Conservation (phyloP, 2,113 vertebrate genomes). For the Lagopus leucura region DNA sequence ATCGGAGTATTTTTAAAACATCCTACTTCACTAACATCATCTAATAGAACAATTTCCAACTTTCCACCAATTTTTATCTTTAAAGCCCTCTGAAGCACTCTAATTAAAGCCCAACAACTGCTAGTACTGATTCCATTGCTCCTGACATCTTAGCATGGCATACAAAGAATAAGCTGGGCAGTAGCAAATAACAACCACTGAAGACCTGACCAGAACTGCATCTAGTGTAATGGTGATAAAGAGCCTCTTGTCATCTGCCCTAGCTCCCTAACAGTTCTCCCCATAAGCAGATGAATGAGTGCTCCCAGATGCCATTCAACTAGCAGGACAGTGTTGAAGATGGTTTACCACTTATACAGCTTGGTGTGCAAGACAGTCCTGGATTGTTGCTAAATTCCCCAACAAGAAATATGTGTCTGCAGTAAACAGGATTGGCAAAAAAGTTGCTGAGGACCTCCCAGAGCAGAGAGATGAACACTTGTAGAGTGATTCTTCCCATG, state of each 20-base stretch:
- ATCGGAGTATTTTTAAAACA: background rate
- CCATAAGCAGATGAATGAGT: background rate
- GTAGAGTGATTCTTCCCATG: background rate
- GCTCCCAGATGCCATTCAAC: background rate
- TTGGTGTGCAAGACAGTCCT: background rate
- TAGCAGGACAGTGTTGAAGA: background rate
- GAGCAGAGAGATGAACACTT: background rate
- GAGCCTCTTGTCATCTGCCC: background rate
- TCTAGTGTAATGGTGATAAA: background rate
- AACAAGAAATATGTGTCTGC: background rate
- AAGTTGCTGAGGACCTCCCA: background rate
- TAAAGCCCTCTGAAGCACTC: background rate
- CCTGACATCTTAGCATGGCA: background rate
- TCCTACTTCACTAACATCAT: background rate
- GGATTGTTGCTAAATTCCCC: background rate
- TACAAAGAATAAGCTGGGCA: background rate
- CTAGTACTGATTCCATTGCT: background rate
- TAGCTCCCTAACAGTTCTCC: background rate
- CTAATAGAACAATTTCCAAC: background rate
- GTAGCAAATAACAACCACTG: background rate
- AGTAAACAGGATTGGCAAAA: background rate
- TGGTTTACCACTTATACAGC: background rate
- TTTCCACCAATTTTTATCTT: background rate
- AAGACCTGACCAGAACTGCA: background rate
- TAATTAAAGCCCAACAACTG: background rate